Base-by-base conservation (phyloP, 2,797 vertebrate species). In the Cuniculus paca region DNA sequence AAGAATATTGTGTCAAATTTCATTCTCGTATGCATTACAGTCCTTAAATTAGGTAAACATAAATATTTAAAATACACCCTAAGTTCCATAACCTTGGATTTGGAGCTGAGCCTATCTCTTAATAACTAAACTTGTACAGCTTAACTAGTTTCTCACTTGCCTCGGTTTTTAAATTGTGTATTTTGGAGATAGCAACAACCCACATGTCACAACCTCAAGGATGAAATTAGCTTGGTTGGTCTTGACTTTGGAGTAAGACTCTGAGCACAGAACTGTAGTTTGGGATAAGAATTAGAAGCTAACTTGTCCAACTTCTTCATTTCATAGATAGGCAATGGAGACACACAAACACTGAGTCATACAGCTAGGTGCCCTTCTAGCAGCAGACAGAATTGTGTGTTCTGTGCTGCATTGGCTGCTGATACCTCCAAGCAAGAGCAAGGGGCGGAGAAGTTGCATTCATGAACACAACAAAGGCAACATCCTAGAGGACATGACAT, bases 11-110 rank as follows among this genome's bases (percentile, higher is more conserved):
- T 14, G 0, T 70, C 85, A 70, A 56, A 77, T 74, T 84, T 80
- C 48, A 68, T n/a, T 85, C 90, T 87, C 54, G 5, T 72, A n/a
- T 61, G 50, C 31, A 1, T 52, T 58, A 50, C 50, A 85, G 50
- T 84, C 60, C 39, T 63, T 88, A 68, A 63, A n/a, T 70, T 78
- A 84, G 58, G 42, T 68, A 83, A 87, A 42, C 50, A 83, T 13
- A 68, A 74, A 79, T 75, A 74, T 86, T 94, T 84, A 56, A 95
- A 94, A 68, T n/a, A 68, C n/a, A 19, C 19, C 22, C 2, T 28
- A 84, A 42, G 13, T 48, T 82, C 20, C 20, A 4, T 50, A 34
- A 84, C 26, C 28, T 34, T 65, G 13, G 61, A 48, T 86, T 75
- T 52, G 39, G 89, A 75, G 14, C 39, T 87, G 58, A 65, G 50